phyloP scores from a whole-genome alignment of 1,140 invertebrate genomes.

The Euschistus heros region DNA sequence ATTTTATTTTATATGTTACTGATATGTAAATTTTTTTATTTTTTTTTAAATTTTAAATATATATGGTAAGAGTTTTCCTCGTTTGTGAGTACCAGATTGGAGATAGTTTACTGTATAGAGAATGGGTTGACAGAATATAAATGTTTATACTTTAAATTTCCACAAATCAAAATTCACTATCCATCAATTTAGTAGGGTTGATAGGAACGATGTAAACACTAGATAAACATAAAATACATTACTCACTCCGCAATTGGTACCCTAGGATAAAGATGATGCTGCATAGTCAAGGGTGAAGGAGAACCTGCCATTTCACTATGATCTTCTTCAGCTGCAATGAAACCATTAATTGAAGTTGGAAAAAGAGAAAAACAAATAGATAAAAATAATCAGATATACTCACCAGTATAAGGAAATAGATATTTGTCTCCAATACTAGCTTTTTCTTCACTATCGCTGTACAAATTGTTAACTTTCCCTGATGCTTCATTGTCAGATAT shows the following conservation, averaged over 20 bases:
- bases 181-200: too few relatives aligned
- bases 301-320: slow-evolving; percentile 1
- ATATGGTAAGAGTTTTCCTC: too few relatives aligned
- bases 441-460: slow-evolving; percentile 26
- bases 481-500: slow-evolving; percentile 28
- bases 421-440: slow-evolving; percentile 34
- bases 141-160: too few relatives aligned
- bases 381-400: not conserved
- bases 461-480: slow-evolving; percentile 7
- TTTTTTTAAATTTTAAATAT: too few relatives aligned
- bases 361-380: not conserved
- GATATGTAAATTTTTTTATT: too few relatives aligned
- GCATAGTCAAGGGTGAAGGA: slow-evolving; percentile 10
- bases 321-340: slow-evolving; percentile 7
- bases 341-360: not conserved
- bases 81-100: too few relatives aligned
- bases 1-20: too few relatives aligned
- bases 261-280: slow-evolving; percentile 1
- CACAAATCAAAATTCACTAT: too few relatives aligned
- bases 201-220: too few relatives aligned
- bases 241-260: slow-evolving; percentile 10
- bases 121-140: too few relatives aligned
- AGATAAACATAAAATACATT: not conserved
- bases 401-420: slow-evolving; percentile 39
- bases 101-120: too few relatives aligned